Base-by-base conservation (phyloP, 2,797 vertebrate species). In the Lates japonicus region DNA sequence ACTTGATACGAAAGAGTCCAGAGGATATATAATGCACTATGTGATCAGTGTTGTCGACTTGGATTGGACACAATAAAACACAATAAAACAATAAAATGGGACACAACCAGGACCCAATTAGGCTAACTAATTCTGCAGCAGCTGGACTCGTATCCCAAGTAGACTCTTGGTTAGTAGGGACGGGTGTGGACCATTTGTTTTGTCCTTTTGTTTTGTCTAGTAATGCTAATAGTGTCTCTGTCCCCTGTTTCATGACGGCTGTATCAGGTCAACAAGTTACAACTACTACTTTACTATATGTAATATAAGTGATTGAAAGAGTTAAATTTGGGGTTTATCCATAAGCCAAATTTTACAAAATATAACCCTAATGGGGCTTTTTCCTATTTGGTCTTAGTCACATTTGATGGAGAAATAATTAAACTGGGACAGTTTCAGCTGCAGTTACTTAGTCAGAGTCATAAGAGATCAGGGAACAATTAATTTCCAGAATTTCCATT, bases 381-480 rank as follows among this genome's bases (percentile, higher is more conserved):
- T 31, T 41, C 2, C 33, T 64, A 13, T 33, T 64, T 54, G 52
- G 42, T 31, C 12, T 51, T 37, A 46, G 39, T 22, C 25, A 48
- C 29, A 44, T 55, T 44, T 31, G 44, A 67, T 39, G 62, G 63
- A 35, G 42, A 71, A 70, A 68, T 41, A 67, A 62, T 16, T 60
- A 61, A 78, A 74, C 20, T 51, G 49, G 41, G 62, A 72, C 51
- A 52, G 48, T 51, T 41, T 12, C 0, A 51, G 46, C n/a, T 29
- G 31, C 7, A 29, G 25, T 29, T 29, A 14, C 4, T 41, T 35
- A 16, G 49, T 57, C 54, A 65, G 37, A 37, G 25, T 57, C 62
- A 63, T 0, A 13, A 9, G 8, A 62, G 42, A 19, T 25, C 25
- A 8, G 35, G 10, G 29, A 54, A 69, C 51, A 29, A 54, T 71